Percentiles rank a stretch among this genome's conserved stretches.
Evolutionary conservation across 2,797 vertebrate species (phyloP).

Genomic region (Nannoperca obscura): DNA sequence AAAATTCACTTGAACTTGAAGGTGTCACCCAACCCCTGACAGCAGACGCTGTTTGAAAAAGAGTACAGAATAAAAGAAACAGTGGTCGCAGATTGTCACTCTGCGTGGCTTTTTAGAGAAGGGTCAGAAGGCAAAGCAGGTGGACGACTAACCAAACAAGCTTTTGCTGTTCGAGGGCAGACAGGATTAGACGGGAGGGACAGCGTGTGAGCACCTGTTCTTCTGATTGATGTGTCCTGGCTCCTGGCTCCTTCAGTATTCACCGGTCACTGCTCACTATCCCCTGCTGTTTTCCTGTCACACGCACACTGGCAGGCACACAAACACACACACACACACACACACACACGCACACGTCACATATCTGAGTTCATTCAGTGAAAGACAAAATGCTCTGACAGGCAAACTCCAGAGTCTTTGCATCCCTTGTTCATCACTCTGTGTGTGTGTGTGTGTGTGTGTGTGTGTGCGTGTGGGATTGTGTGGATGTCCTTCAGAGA

Average conservation of each 20-base stretch:
- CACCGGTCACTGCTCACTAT: conserved; percentile 45
- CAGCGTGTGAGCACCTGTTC: conserved; percentile 59
- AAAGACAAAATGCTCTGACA: conserved; percentile 42
- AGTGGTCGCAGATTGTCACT: conserved; percentile 20
- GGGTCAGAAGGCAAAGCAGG: conserved; percentile 67
- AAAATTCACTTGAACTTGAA: conserved; percentile 3
- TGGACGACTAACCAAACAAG: conserved; percentile 52
- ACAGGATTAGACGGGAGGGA: conserved; percentile 59
- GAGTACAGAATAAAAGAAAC: conserved; percentile 1
- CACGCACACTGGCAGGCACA: conserved; percentile 1
- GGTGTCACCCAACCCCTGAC: background rate
- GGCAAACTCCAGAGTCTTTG: conserved; percentile 14
- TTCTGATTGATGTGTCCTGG: conserved; percentile 73
- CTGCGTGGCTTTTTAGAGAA: conserved; percentile 37
- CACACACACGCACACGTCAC: too few relatives aligned
- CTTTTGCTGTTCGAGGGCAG: conserved; percentile 39
- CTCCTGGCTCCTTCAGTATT: conserved; percentile 57
- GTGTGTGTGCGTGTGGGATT: conserved; percentile 24
- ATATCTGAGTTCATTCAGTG: conserved; percentile 30
- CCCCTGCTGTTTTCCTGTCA: conserved; percentile 49
- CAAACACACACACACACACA: conserved; percentile 11
- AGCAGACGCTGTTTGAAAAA: background rate
- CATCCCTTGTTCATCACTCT: conserved; percentile 4
- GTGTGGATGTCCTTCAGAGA: conserved; percentile 51
- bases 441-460: conserved; percentile 24